Base-by-base conservation (phyloP, 1,140 invertebrate species). In the Drosophila bocqueti region DNA sequence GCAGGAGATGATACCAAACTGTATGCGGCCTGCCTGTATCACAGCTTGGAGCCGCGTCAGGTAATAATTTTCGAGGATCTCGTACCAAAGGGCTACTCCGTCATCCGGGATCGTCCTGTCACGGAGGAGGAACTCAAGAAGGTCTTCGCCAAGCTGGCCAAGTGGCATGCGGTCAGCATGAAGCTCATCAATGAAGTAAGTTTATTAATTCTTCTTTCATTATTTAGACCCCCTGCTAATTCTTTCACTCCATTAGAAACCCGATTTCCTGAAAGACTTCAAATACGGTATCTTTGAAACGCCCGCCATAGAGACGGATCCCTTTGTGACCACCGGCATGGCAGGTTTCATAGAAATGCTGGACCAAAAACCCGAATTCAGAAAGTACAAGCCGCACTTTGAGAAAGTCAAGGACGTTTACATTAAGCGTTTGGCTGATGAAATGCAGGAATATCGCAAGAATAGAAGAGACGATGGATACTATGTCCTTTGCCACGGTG, bases 11-110 rank as follows among this genome's bases (percentile, higher is more conserved):
- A 83, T 1, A 80, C 79, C 0, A 65, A 50, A 15, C 60, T 86
- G 1, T 54, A 42, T 45, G 71, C 61, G 4, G 47, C 38, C 2
- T 86, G 79, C 31, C 47, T 91, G 11, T 91, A 82, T 49, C 58
- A 84, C 7, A 75, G 73, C 21, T 4, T 91, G 11, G 42, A 59
- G 0, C 89, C 89, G 0, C 62, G 73, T 0, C 47, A 84, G 36
- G 57, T 87, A 2, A 79, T 91, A 18, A 62, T 91, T 0, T 76
- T 91, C 6, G 86, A 91, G 34, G 89, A 91, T 65, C 54, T 91
- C 4, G 60, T 77, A 3, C 49, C 73, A 0, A 49, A 49, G 26
- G 86, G 86, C n/a, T 91, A 80, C 38, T 43, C 61, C 0, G 79
- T 79, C 5, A 29, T 91, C 16, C 81, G 86, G 9, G 46, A 61